Base-by-base conservation (phyloP, 35 echinoderm and acorn worm species). In the Acanthaster planci region DNA sequence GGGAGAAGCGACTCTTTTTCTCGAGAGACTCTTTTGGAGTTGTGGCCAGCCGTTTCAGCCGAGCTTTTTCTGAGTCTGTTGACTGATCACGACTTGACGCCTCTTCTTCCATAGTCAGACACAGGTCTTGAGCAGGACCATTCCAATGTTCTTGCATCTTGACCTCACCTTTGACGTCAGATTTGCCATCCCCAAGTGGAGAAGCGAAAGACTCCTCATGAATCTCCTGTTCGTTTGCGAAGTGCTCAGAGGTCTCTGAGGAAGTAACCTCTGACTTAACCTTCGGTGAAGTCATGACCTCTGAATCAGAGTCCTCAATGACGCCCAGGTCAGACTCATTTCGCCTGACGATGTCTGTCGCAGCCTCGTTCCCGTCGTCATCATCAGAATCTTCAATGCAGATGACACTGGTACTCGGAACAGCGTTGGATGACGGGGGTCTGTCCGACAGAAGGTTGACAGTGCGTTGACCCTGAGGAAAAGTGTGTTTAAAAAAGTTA, bases 361-460 rank as follows among this genome's bases (percentile, higher is more conserved):
- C 34, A 12, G 64, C 22, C 34, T 10, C 2, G 26, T 72, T 34
- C 23, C 34, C 64, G 14, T 72, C 64, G 14, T 72, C 64, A 21
- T 60, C 57, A 72, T 72, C 64, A 1, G 64, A 72, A 9, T 72
- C 64, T 30, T 72, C 64, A 23, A 72, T 72, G 23, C 64, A 72
- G 64, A 72, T 72, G 64, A 72, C 29, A 72, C 34, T 72, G 64
- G 26, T 26, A 23, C 34, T 26, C 29, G 14, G 29, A 1, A 8
- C 10, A 72, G 21, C 23, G 10, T 72, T 21, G 34, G 64, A 26
- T 12, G 64, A 72, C 10, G 64, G 64, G 34, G 64, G 29, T 72
- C 64, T 72, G 26, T 34, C 64, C 23, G 26, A 31, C 18, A 26
- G 56, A 26, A 59, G 64, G 34, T 72, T 34, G n/a, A 34, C 64